Evolutionary conservation across 1,140 invertebrate species (phyloP).

Genomic region (Megathymus violae): DNA sequence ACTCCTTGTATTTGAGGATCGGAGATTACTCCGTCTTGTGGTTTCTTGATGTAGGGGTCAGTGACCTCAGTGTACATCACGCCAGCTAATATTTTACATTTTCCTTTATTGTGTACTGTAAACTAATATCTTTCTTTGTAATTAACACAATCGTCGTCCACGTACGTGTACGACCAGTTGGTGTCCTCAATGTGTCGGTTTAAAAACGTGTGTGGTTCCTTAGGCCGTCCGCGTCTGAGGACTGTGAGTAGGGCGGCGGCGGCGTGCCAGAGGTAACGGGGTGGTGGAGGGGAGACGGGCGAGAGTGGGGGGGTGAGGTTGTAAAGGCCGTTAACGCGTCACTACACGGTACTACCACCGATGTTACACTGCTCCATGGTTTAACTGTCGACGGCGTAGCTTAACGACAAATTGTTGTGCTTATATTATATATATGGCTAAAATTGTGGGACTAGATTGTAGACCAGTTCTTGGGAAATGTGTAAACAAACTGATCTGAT

Average conservation of each 20-base stretch:
- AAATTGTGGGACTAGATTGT: too few relatives aligned
- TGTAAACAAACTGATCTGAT: too few relatives aligned
- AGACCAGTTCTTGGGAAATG: too few relatives aligned
- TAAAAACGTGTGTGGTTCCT: slow-evolving; percentile 35
- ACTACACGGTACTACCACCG: neutral
- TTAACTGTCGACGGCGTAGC: neutral
- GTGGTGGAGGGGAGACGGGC: slow-evolving; percentile 1
- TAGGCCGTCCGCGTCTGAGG: slow-evolving; percentile 48
- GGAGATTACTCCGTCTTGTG: too few relatives aligned
- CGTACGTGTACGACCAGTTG: neutral
- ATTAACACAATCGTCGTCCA: slow-evolving; percentile 6
- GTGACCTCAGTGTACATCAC: too few relatives aligned
- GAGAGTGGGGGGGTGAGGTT: slow-evolving; percentile 3
- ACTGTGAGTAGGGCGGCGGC: slow-evolving; percentile 40
- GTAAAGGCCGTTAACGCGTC: slow-evolving; percentile 21
- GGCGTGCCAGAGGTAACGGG: slow-evolving; percentile 38
- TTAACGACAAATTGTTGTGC: too few relatives aligned
- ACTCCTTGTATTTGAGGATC: too few relatives aligned
- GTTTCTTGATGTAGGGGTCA: too few relatives aligned
- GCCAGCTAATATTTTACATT: too few relatives aligned
- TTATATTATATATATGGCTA: too few relatives aligned
- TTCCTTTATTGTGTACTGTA: too few relatives aligned
- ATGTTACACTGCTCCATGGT: neutral
- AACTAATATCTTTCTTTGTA: neutral
- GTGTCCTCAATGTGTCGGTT: neutral